phyloP scores from a whole-genome alignment of 2,888 invertebrate genomes.

The Apocheima hispidaria region DNA sequence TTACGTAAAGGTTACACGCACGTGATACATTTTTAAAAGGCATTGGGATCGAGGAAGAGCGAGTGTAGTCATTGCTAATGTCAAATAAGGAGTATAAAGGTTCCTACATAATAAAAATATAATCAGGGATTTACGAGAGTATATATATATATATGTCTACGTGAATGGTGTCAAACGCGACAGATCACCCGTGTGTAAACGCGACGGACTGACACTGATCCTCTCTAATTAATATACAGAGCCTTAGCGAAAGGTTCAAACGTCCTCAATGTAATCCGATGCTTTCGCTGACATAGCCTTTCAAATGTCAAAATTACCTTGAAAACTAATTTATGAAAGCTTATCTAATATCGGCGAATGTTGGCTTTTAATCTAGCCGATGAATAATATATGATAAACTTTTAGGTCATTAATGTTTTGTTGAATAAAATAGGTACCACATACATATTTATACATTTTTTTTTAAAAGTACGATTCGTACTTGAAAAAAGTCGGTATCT shows the following conservation, averaged over 20 bases:
- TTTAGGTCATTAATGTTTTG: neutral
- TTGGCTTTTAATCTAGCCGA: constrained; percentile 24
- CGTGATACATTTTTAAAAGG: constrained; percentile 39
- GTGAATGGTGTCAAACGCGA: constrained; percentile 35
- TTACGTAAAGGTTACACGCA: constrained; percentile 40
- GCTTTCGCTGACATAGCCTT: constrained; percentile 24
- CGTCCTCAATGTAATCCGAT: constrained; percentile 50
- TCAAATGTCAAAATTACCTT: constrained; percentile 27
- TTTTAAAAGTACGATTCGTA: no score
- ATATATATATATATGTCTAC: constrained; percentile 20
- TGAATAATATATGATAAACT: neutral
- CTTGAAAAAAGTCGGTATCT: no score
- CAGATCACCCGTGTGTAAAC: constrained; percentile 55
- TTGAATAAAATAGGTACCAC: no score
- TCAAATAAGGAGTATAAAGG: constrained; percentile 34
- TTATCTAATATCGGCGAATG: constrained; percentile 6
- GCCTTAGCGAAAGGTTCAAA: constrained; percentile 49
- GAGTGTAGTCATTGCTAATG: constrained; percentile 23
- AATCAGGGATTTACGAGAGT: constrained; percentile 37
- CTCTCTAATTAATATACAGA: constrained; percentile 60
- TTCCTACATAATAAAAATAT: constrained; percentile 40
- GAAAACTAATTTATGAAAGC: neutral
- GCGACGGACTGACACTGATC: constrained; percentile 57
- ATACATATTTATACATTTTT: no score
- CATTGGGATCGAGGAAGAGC: constrained; percentile 11